Evolutionary conservation across 2,113 vertebrate species (phyloP), one percentile per base, ranked within the genome.

Genomic region (Sardina pilchardus): DNA sequence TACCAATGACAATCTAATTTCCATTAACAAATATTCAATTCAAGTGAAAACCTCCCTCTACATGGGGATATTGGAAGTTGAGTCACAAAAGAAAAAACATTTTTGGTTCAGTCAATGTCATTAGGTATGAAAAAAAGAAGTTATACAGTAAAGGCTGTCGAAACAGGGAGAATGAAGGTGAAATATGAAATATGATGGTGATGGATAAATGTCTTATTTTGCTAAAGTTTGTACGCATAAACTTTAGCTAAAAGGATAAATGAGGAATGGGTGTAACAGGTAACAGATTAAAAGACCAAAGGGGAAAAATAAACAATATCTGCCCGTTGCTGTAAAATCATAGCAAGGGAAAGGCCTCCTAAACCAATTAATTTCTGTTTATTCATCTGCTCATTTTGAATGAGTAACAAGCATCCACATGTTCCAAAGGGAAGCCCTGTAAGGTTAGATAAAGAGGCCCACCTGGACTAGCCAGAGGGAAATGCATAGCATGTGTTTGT

Each of bases 361-460:
- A 5, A 78, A 36, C 30, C 71, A 78, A 78, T 78, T 78, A 78
- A 78, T 78, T 78, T 78, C 34, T 36, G 30, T 78, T 78, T 78
- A 39, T 36, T 36, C 71, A 78, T 78, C 34, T 78, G 30, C 12
- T 78, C 39, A 14, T 78, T 78, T 78, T 34, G 71, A 34, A 34
- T 36, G 34, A 78, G 30, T 34, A 78, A 16, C 71, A 78, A 36
- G 14, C 71, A 16, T 14, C 84, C 24, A 81, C 83, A 71, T 89
- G 87, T 89, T 92, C 86, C 88, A 88, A n/a, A 87, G 83, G 78
- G 83, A 71, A 82, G 83, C 89, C 71, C 90, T 88, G 91, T 88
- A 86, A 89, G 86, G 83, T 84, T 83, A 75, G 88, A 91, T 90
- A 92, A 93, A 92, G 87, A 85, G 34, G 81, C 85, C 91, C 87